Percentiles rank a stretch among this genome's conserved stretches.
Conservation (phyloP, 2,113 vertebrate species). For the Antechinus stuartii region DNA sequence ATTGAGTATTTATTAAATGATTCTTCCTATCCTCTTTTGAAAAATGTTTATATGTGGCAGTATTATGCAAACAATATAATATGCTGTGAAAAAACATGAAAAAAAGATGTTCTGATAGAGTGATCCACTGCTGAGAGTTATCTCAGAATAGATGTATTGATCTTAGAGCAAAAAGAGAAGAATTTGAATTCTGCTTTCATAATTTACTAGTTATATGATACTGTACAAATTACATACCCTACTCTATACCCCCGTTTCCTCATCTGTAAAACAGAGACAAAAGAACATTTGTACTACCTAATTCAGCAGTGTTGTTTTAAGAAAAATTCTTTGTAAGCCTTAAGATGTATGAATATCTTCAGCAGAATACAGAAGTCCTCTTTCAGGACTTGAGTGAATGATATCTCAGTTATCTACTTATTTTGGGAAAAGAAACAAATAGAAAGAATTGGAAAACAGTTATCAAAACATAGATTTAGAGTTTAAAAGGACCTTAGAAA, state of each 20-base stretch:
- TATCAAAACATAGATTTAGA: not conserved
- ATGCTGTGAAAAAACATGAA: not conserved
- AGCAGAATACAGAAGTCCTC: not conserved
- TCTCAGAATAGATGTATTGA: not conserved
- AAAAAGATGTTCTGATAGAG: not conserved
- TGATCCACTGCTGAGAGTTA: not conserved
- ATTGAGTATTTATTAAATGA: not conserved
- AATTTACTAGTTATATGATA: not conserved
- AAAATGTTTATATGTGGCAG: not conserved
- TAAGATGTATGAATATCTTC: not conserved
- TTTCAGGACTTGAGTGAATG: not conserved
- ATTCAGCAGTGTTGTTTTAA: not conserved
- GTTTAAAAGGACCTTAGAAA: not conserved
- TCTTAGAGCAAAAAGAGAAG: not conserved
- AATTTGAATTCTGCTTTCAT: not conserved
- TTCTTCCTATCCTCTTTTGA: not conserved
- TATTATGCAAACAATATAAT: not conserved
- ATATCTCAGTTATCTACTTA: not conserved
- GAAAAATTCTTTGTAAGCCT: not conserved
- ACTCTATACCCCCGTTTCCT: not conserved
- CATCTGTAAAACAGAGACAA: not conserved
- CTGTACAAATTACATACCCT: not conserved
- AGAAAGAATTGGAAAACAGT: not conserved
- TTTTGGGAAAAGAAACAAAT: not conserved
- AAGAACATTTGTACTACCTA: not conserved